These are phyloP conservation scores for Anas bernieri DNA, from an alignment of 2,797 vertebrate species.

Conservation along the genomic window DNA sequence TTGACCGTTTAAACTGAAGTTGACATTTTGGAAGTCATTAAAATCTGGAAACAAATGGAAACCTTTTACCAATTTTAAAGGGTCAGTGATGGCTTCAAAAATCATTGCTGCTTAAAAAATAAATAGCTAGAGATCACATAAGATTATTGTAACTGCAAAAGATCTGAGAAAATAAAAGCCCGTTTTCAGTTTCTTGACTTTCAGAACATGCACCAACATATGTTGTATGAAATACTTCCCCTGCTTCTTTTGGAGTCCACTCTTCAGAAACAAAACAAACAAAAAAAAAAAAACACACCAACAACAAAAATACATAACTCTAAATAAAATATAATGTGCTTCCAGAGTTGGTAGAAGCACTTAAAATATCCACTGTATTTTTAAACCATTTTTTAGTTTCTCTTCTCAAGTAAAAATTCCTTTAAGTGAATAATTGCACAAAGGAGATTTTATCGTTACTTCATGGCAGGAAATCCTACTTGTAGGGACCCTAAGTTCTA, in stretches of 20 bases:
- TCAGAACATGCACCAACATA: not conserved
- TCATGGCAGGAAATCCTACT: not conserved
- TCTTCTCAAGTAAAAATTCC: not conserved
- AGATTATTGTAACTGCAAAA: not conserved
- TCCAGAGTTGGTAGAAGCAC: not conserved
- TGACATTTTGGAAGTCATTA: not conserved
- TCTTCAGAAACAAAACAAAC: not conserved
- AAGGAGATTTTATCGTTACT: not conserved
- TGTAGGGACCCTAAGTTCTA: not conserved
- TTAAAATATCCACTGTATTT: not conserved
- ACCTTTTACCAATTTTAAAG: not conserved
- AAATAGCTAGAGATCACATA: not conserved
- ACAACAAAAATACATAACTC: not conserved
- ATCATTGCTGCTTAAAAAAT: not conserved
- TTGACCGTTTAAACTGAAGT: constrained; percentile 8
- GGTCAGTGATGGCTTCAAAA: not conserved
- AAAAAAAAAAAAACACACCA: too few species aligned
- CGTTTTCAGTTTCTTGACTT: not conserved
- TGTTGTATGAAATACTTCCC: not conserved
- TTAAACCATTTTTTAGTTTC: not conserved
- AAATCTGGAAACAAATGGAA: not conserved
- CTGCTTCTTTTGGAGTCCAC: not conserved
- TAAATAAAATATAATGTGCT: not conserved
- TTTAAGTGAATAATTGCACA: not conserved
- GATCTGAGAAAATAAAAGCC: not conserved